Evolutionary conservation across 2,113 vertebrate species (phyloP).

Genomic region (Pelodiscus sinensis): DNA sequence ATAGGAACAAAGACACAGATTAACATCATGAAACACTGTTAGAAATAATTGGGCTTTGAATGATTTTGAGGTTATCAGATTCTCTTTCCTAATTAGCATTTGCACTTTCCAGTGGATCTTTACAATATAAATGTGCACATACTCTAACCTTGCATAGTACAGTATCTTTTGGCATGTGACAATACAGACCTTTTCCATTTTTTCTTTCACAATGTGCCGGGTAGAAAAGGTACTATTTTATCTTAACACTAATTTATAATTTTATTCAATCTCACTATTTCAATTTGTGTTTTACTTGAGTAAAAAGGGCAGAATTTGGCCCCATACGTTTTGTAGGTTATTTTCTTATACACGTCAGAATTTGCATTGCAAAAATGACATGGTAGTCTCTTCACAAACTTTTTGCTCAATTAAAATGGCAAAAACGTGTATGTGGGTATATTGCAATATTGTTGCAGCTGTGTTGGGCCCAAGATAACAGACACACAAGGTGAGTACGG

Average conservation of each 20-base stretch:
- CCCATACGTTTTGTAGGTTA: background rate
- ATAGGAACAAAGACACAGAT: conserved; percentile 41
- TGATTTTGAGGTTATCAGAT: conserved; percentile 46
- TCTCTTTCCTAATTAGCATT: conserved; percentile 54
- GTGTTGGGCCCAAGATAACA: background rate
- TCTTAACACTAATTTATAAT: background rate
- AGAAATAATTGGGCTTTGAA: conserved; percentile 29
- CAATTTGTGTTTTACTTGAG: background rate
- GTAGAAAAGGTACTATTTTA: background rate
- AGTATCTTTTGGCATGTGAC: conserved; percentile 39
- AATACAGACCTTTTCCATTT: background rate
- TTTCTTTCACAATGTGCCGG: background rate
- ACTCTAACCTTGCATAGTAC: conserved; percentile 13
- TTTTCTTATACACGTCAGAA: background rate
- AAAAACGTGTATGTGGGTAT: background rate
- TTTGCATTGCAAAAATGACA: fast-evolving
- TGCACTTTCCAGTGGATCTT: conserved; percentile 35
- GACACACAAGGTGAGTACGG: background rate
- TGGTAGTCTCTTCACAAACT: background rate
- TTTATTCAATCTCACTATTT: background rate
- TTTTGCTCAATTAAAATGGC: background rate
- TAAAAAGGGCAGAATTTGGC: background rate
- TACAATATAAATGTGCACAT: conserved; percentile 38
- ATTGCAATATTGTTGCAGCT: background rate
- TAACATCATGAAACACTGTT: background rate